Conservation (phyloP, 2,888 invertebrate genomes). For the Onchidella celtica region DNA sequence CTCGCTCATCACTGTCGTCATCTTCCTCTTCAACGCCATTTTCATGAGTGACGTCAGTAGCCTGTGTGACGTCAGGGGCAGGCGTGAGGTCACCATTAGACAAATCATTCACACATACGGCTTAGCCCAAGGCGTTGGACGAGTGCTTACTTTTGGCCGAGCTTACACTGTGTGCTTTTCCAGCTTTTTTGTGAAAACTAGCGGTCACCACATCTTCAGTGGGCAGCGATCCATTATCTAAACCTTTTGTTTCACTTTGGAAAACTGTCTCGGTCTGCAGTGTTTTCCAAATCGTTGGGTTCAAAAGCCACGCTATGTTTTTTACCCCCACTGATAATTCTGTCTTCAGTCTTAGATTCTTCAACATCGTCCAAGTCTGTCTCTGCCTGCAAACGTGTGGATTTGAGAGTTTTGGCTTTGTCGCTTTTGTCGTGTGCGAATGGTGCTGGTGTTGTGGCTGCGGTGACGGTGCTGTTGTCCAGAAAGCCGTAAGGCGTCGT, state of each 20-base stretch:
- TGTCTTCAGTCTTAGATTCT: not conserved
- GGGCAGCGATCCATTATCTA: not conserved
- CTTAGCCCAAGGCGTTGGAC: not conserved
- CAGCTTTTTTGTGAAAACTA: not conserved
- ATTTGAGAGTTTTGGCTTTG: not conserved
- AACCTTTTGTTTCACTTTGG: not conserved
- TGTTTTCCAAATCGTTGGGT: not conserved
- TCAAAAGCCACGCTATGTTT: not conserved
- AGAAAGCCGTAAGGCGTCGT: not conserved
- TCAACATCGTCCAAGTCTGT: not conserved
- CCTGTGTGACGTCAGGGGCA: not conserved
- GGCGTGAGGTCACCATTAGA: not conserved
- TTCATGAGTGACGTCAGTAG: not conserved
- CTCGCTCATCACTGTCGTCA: not conserved
- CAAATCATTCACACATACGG: not conserved
- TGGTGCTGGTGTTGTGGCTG: not conserved
- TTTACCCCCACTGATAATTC: not conserved
- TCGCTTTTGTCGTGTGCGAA: not conserved
- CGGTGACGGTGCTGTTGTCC: conserved; percentile 4
- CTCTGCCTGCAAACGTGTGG: not conserved
- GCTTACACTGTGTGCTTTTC: too few species aligned
- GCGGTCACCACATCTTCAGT: not conserved
- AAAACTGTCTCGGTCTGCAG: too few species aligned
- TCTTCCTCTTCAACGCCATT: not conserved
- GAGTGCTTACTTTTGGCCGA: not conserved